Base-by-base conservation (phyloP, 37 sponge, comb jelly and placozoan genomes). In the Chondrosia reniformis region DNA sequence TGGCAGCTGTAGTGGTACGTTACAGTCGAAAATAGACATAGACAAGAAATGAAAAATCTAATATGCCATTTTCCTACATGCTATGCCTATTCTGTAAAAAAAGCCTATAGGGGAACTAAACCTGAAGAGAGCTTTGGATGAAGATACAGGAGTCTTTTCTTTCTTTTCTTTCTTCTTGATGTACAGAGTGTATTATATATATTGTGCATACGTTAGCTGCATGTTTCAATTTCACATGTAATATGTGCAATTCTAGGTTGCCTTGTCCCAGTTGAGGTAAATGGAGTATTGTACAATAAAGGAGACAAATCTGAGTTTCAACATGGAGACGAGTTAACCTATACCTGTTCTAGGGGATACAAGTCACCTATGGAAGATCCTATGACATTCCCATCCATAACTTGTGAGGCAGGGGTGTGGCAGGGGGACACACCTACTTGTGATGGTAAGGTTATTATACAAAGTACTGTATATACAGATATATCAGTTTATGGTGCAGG, bases 371-470 rank as follows among this genome's bases (percentile, higher is more conserved):
- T 69, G 39, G 43, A 69, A 22, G 22, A 37, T 25, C 9, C 44
- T 1, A 36, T 25, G 43, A 5, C 72, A 21, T 69, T 40, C 72
- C 72, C 72, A 31, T 25, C 43, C 72, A 69, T 69, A 22, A 13
- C 13, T 24, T 69, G 72, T 69, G 36, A 39, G 22, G 43, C 25
- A 8, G 72, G 72, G 17, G 13, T 69, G 17, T 69, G 72, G 72
- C 44, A 69, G 21, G 72, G 72, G 21, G 72, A 69, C 4, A 69
- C 43, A 34, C 72, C 72, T 3, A 24, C 32, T 1, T 69, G 72
- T 69, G 43, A 69, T 43, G 72, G 72, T 69, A 34, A 7, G 72
- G n/a, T 25, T 59, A 13, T 59, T n/a, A n/a, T n/a, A n/a, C n/a
- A n/a, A n/a, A n/a, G n/a, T n/a, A n/a, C n/a, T 49, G 52, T 49